Evolutionary conservation across 2,888 invertebrate species (phyloP), one percentile per base, ranked within the genome.

Genomic region (Agapetus fuscipes): DNA sequence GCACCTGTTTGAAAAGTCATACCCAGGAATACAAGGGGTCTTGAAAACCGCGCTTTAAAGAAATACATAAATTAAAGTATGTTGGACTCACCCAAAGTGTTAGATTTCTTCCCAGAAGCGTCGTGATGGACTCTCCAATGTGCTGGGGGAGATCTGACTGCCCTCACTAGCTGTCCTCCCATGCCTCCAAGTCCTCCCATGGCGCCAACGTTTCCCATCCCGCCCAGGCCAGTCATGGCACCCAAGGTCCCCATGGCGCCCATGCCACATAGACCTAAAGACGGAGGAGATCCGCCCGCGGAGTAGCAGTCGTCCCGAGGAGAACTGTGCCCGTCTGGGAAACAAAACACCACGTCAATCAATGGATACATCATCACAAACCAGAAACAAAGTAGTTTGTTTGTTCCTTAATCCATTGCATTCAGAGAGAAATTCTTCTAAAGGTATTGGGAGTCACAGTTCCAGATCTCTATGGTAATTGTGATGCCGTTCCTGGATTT

Each of bases 141-240:
- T 0, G 74, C 71, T 3, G 77, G 76, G 1, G 77, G 76, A 0
- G 76, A 76, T 4, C 78, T 55, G 0, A 76, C 75, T 0, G 78
- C 78, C 2, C 78, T 76, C 9, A 78, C 78, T 48, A 79, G 54
- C 2, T 45, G 44, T 16, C 42, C 39, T 30, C 51, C 51, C 34
- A 54, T 55, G 37, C 51, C 53, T 31, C 54, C 53, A 40, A 57
- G 56, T 20, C 48, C 51, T 17, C 49, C 48, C 32, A 55, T 54
- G 30, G 43, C 51, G 6, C 52, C 53, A 17, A 56, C 52, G 36
- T 50, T 51, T 24, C 51, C 52, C 34, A 56, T 53, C 33, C 47
- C 49, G 27, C 54, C 54, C 37, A 57, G 56, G 9, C 48, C 48
- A 15, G 54, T 55, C 20, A 58, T 53, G 26, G 50, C 46, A 10